Conservation (phyloP, 2,797 vertebrate genomes). For the Rhabdomys pumilio region DNA sequence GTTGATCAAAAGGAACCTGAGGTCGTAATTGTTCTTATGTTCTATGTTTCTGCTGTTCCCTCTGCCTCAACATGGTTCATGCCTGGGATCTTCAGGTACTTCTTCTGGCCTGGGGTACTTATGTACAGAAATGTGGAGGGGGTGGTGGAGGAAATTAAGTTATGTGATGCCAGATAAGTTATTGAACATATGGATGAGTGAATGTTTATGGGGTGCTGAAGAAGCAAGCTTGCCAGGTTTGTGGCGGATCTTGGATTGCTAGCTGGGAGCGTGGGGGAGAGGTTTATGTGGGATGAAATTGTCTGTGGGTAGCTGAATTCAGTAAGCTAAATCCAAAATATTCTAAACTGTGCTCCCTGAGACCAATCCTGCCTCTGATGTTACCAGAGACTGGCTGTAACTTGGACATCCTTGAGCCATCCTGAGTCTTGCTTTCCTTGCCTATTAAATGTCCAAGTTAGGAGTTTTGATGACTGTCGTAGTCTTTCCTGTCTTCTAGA, state of each 20-base stretch:
- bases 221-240: slow-evolving; percentile 73
- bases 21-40: not conserved
- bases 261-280: slow-evolving; percentile 41
- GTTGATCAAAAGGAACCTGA: not conserved
- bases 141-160: slow-evolving; percentile 78
- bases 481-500: slow-evolving; percentile 14
- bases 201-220: slow-evolving; percentile 74
- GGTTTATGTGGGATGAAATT: slow-evolving; percentile 61
- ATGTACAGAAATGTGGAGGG: slow-evolving; percentile 1
- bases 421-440: not conserved
- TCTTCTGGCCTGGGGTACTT: slow-evolving; percentile 37
- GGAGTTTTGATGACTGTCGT: not conserved
- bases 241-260: slow-evolving; percentile 65
- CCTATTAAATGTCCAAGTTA: not conserved
- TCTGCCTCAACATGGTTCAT: not conserved
- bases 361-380: not conserved
- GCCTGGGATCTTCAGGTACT: slow-evolving; percentile 67
- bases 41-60: not conserved
- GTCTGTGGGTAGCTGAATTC: slow-evolving; percentile 66
- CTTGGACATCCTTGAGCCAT: not conserved
- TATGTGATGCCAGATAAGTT: slow-evolving; percentile 77
- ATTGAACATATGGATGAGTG: slow-evolving; percentile 79
- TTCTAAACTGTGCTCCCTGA: not conserved
- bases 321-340: slow-evolving; percentile 24
- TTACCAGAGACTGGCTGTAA: not conserved